Percentiles rank a stretch among this genome's conserved stretches.
These are phyloP conservation scores for Vidua chalybeata DNA, from an alignment of 2,113 vertebrate species.

Conservation along the genomic window DNA sequence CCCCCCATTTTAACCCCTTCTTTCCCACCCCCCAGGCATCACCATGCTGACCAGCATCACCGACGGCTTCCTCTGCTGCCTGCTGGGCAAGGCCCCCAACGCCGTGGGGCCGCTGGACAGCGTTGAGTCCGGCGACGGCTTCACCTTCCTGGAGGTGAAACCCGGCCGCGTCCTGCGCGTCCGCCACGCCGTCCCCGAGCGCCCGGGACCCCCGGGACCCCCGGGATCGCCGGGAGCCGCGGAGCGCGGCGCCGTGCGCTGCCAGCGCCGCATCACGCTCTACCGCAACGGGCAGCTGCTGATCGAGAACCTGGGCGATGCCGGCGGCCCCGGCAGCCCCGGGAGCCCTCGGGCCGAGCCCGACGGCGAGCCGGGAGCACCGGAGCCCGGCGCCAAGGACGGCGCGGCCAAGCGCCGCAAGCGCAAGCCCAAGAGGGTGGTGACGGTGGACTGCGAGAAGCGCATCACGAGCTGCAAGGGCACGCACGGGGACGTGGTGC, in stretches of 20 bases:
- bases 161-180: slow-evolving; percentile 89
- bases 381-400: not conserved
- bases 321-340: too few species aligned
- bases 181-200: slow-evolving; percentile 77
- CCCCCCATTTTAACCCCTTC: too few species aligned
- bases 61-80: slow-evolving; percentile 89
- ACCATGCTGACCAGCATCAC: slow-evolving; percentile 88
- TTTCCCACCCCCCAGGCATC: slow-evolving; percentile 43
- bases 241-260: slow-evolving; percentile 74
- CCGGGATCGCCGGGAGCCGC: too few species aligned
- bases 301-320: slow-evolving; percentile 86
- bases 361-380: too few species aligned
- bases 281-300: slow-evolving; percentile 90
- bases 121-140: slow-evolving; percentile 84
- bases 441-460: slow-evolving; percentile 89
- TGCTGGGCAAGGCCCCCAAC: slow-evolving; percentile 83
- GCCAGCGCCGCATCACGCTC: slow-evolving; percentile 88
- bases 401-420: slow-evolving; percentile 57
- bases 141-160: slow-evolving; percentile 93
- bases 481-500: slow-evolving; percentile 84
- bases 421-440: slow-evolving; percentile 85
- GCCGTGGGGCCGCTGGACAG: slow-evolving; percentile 84
- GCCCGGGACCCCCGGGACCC: not conserved
- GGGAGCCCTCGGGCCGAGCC: too few species aligned
- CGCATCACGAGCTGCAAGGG: slow-evolving; percentile 89